Base-by-base conservation (phyloP, 92 coral and sea anemone species). In the Paragorgia papillata region DNA sequence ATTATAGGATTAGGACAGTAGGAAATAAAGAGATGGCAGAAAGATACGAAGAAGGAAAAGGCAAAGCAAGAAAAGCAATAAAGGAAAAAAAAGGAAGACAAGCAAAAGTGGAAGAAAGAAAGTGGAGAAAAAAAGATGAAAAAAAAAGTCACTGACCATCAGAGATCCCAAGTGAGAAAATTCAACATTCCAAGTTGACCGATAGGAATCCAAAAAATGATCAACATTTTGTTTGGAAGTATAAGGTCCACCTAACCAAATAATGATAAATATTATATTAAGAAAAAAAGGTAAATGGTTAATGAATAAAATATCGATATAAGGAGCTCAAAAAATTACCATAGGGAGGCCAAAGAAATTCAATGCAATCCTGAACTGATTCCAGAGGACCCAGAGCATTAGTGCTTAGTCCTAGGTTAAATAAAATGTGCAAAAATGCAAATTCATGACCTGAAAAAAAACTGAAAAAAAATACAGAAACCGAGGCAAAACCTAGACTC, bases 281-380 rank as follows among this genome's bases (percentile, higher is more conserved):
- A 30, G 40, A 2, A 20, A 19, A 20, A 65, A 1, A 4, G 5
- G 27, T 17, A 14, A 30, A 5, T 20, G 6, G 26, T 3, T 19
- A 10, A n/a, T n/a, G n/a, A n/a, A n/a, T n/a, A n/a, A n/a, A n/a
- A n/a, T n/a, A n/a, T n/a, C n/a, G n/a, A n/a, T n/a, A n/a, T n/a
- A n/a, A n/a, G n/a, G n/a, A n/a, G n/a, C n/a, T n/a, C n/a, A n/a
- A n/a, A n/a, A n/a, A 10, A 75, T 29, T 69, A 93, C 97, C 97
- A 63, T 89, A 64, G 28, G 85, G 80, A 17, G 91, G 92, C 99
- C 99, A 95, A 10, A 95, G 74, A 83, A 95, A 95, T 24, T 91
- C 89, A 57, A 84, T 84, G 57, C 99, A 95, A 29, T 86, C 93
- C 80, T 95, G 95, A 40, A 95, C 75, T 10, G 92, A 62, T 53